phyloP scores from a whole-genome alignment of 2,797 vertebrate genomes.

The Coccyzus lansbergi region DNA sequence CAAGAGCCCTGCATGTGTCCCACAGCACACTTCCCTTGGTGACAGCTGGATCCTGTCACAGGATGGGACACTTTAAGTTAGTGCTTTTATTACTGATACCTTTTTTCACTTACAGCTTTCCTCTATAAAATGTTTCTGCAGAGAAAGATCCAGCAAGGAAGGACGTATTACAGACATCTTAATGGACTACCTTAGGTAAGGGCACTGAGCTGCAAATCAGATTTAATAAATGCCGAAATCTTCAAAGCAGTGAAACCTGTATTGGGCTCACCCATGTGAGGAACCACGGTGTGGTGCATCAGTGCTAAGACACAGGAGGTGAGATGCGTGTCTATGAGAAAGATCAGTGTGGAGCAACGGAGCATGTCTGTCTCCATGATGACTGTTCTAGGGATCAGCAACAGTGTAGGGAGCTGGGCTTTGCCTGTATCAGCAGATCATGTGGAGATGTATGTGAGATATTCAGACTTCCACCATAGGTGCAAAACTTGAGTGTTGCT shows the following conservation, averaged over 20 bases:
- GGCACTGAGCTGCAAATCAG: not conserved
- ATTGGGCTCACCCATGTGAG: accelerated
- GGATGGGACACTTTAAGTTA: not conserved
- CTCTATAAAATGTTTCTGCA: not conserved
- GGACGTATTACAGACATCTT: accelerated
- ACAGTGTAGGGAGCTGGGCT: accelerated
- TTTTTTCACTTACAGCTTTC: not conserved
- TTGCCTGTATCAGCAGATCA: not conserved
- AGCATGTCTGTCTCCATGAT: accelerated
- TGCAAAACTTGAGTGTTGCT: not conserved
- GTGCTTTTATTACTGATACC: not conserved
- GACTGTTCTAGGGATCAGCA: not conserved
- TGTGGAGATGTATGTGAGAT: accelerated
- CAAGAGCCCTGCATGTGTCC: not conserved
- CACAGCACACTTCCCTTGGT: not conserved
- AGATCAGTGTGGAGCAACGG: not conserved
- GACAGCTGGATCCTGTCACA: not conserved
- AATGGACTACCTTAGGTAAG: not conserved
- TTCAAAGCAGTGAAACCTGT: not conserved
- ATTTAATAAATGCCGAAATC: not conserved
- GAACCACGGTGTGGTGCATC: accelerated
- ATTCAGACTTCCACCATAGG: not conserved
- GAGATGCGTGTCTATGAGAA: accelerated
- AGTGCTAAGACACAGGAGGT: not conserved
- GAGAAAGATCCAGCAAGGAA: not conserved